These are phyloP conservation scores for Rhea pennata DNA, from an alignment of 2,113 vertebrate genomes.

Conservation along the genomic window DNA sequence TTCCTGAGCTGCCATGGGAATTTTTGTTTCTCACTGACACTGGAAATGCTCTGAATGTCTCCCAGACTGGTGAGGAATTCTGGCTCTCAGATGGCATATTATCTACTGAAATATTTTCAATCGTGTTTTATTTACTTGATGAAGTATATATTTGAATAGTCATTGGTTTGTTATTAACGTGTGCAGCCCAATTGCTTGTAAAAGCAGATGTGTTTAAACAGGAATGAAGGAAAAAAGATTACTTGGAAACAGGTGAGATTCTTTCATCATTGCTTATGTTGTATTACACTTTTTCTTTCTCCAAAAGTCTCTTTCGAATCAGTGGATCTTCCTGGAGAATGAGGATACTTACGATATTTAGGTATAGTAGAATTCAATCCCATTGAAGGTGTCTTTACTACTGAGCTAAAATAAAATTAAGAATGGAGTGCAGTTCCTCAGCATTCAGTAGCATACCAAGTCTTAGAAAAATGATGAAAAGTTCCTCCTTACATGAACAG, in stretches of 20 bases:
- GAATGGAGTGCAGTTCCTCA: background rate
- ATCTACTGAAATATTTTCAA: background rate
- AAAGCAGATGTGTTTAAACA: fast-evolving
- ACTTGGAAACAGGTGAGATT: background rate
- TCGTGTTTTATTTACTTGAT: background rate
- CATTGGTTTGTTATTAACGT: background rate
- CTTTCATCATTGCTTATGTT: background rate
- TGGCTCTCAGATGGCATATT: fast-evolving
- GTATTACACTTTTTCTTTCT: background rate
- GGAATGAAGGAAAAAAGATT: background rate
- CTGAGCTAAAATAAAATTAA: background rate
- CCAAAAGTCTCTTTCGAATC: background rate
- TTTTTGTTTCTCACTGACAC: background rate
- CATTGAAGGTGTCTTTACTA: background rate
- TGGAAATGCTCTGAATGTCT: background rate
- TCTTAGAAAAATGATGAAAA: slow-evolving; percentile 8
- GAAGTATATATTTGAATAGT: background rate
- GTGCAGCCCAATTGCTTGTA: background rate
- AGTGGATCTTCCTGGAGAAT: background rate
- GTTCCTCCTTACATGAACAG: background rate
- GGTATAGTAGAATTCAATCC: background rate
- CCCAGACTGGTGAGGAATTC: background rate
- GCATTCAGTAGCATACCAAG: background rate
- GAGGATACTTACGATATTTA: background rate
- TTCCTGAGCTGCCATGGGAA: fast-evolving